phyloP scores from a whole-genome alignment of 2,113 vertebrate genomes.

The Speoplatyrhinus poulsoni region DNA sequence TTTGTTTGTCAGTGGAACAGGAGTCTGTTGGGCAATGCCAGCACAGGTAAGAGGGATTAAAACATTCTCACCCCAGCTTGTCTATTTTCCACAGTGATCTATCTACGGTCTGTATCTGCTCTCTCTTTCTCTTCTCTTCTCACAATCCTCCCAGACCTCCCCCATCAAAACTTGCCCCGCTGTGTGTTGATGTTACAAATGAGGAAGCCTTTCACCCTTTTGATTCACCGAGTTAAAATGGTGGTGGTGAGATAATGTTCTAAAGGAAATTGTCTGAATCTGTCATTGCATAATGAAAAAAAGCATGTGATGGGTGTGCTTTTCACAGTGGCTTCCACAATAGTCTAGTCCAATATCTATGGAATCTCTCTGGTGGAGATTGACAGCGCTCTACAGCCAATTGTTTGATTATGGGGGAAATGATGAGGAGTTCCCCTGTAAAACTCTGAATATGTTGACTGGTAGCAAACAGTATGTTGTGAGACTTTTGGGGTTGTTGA shows the following conservation, averaged over 20 bases:
- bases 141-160: constrained; percentile 1
- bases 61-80: not conserved
- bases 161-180: not conserved
- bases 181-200: constrained; percentile 18
- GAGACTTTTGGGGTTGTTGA: too few species aligned
- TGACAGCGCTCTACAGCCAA: too few species aligned
- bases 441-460: too few species aligned
- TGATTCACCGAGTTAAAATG: not conserved
- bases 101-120: not conserved
- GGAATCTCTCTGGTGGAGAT: too few species aligned
- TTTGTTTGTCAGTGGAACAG: not conserved
- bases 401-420: too few species aligned
- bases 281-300: not conserved
- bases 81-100: not conserved
- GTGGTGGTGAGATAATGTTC: constrained; percentile 4
- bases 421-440: too few species aligned
- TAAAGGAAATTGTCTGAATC: not conserved
- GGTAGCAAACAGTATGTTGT: too few species aligned
- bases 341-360: too few species aligned
- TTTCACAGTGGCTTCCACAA: too few species aligned
- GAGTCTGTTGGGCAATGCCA: constrained; percentile 21
- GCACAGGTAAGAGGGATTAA: constrained; percentile 51
- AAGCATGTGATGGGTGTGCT: too few species aligned
- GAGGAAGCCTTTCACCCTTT: constrained; percentile 24
- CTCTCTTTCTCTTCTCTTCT: not conserved